Conservation (phyloP, 2,113 vertebrate species). For the Neomonachus schauinslandi region DNA sequence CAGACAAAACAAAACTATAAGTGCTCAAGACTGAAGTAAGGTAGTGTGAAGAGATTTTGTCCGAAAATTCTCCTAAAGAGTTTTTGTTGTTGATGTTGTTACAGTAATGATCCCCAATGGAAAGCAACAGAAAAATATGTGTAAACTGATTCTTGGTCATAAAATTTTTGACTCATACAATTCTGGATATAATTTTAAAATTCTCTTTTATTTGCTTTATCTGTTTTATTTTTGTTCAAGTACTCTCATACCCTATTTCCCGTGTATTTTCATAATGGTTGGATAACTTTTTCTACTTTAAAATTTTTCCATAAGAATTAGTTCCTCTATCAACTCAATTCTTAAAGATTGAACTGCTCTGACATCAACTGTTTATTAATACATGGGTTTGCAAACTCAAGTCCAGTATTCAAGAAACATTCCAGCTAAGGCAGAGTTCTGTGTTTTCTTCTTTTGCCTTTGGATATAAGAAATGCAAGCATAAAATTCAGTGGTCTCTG, state of each 20-base stretch:
- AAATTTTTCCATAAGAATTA: neutral
- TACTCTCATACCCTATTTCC: neutral
- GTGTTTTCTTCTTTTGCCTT: neutral
- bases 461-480: neutral
- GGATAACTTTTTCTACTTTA: neutral
- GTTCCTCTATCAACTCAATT: neutral
- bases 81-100: neutral
- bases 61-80: neutral
- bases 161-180: neutral
- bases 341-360: neutral
- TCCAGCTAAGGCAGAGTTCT: neutral
- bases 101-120: neutral
- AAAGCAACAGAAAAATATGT: neutral
- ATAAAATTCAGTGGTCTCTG: neutral
- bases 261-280: neutral
- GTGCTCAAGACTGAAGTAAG: neutral
- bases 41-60: neutral
- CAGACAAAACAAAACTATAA: neutral
- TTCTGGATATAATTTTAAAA: neutral
- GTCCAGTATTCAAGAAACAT: neutral
- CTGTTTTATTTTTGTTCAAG: slow-evolving; percentile 9
- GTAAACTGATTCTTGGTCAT: neutral
- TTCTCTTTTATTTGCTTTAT: neutral
- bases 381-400: neutral
- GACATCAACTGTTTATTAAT: neutral